Evolutionary conservation across 92 coral and sea anemone species (phyloP).

Genomic region (Porites cylindrica): DNA sequence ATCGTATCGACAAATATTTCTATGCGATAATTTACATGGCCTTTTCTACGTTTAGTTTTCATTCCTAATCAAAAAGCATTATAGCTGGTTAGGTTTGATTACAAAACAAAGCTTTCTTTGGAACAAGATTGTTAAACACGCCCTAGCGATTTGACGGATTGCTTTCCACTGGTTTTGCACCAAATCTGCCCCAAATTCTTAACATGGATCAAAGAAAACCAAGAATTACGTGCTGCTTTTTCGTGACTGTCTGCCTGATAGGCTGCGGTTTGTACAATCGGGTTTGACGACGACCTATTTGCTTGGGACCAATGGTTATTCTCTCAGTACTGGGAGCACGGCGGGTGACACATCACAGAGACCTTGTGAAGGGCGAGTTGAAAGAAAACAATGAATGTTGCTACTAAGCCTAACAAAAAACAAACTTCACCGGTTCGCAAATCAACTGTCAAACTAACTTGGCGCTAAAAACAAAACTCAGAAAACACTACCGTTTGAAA

Average conservation of each 20-base stretch:
- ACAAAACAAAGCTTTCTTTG: slow-evolving; percentile 30
- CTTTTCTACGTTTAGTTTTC: not conserved
- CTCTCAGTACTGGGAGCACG: slow-evolving; percentile 30
- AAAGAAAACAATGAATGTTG: slow-evolving; percentile 57
- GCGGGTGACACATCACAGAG: slow-evolving; percentile 43
- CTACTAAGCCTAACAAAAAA: slow-evolving; percentile 41
- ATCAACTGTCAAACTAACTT: slow-evolving; percentile 50
- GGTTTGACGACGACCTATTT: slow-evolving; percentile 35
- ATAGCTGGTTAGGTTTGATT: slow-evolving; percentile 35
- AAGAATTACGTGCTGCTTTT: slow-evolving; percentile 33
- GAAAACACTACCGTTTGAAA: not conserved
- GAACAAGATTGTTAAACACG: slow-evolving; percentile 26
- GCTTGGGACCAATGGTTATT: slow-evolving; percentile 22
- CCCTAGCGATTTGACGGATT: slow-evolving; percentile 17
- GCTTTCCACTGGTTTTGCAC: slow-evolving; percentile 26
- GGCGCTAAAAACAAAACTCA: slow-evolving; percentile 33
- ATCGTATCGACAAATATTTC: slow-evolving; percentile 22
- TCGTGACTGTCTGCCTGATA: slow-evolving; percentile 1
- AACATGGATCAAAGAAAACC: slow-evolving; percentile 16
- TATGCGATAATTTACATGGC: slow-evolving; percentile 45
- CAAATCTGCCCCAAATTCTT: not conserved
- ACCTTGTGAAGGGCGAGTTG: slow-evolving; percentile 53
- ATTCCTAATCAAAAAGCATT: slow-evolving; percentile 18
- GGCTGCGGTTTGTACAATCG: slow-evolving; percentile 50
- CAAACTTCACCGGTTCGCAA: slow-evolving; percentile 49